Conservation (phyloP, 2,888 invertebrate genomes). For the Cheilosia grossa region DNA sequence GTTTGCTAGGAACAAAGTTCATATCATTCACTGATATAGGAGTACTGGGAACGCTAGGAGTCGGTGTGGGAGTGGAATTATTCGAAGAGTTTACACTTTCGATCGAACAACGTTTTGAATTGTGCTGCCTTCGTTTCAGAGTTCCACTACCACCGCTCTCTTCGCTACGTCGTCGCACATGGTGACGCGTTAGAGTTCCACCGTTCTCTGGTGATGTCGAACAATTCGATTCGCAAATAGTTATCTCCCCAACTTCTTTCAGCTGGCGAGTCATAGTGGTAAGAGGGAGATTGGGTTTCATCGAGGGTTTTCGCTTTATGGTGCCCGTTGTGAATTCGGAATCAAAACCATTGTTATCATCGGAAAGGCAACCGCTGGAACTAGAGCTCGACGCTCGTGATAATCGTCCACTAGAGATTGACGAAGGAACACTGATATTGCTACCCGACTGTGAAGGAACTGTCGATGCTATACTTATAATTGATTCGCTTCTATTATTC, state of each 20-base stretch:
- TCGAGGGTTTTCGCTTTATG: constrained; percentile 95
- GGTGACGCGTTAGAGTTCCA: constrained; percentile 86
- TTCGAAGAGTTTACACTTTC: constrained; percentile 81
- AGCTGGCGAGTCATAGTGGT: constrained; percentile 95
- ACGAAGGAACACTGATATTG: constrained; percentile 80
- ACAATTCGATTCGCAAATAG: constrained; percentile 84
- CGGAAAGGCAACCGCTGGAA: constrained; percentile 93
- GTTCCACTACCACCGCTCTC: constrained; percentile 83
- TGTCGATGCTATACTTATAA: constrained; percentile 87
- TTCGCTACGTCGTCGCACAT: constrained; percentile 84
- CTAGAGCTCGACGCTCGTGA: constrained; percentile 93
- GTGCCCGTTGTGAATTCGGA: constrained; percentile 92
- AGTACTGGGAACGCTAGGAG: constrained; percentile 82
- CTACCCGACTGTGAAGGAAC: constrained; percentile 84
- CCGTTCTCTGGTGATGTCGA: constrained; percentile 84
- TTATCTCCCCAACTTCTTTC: constrained; percentile 92
- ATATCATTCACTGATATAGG: constrained; percentile 76
- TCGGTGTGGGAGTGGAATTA: constrained; percentile 83
- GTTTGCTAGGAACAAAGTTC: constrained; percentile 70
- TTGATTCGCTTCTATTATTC: constrained; percentile 91
- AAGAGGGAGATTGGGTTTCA: constrained; percentile 95
- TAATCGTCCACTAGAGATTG: constrained; percentile 82
- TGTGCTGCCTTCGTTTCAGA: constrained; percentile 80
- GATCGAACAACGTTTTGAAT: constrained; percentile 80
- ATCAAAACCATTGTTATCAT: constrained; percentile 89